phyloP scores from a whole-genome alignment of 1,140 invertebrate genomes.

The Trinorchestia longiramus region DNA sequence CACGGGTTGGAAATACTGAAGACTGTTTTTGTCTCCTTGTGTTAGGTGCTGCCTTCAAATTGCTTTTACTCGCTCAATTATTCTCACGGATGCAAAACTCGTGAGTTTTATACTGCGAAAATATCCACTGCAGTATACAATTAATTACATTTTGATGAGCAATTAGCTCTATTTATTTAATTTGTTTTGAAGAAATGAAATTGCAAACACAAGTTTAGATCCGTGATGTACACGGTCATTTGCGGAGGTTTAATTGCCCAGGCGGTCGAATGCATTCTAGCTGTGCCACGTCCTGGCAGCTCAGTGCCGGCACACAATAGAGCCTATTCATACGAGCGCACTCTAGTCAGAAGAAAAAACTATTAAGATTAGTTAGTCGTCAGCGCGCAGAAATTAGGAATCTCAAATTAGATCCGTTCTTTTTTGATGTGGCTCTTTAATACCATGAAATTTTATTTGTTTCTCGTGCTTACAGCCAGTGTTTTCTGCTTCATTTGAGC shows the following conservation, averaged over 20 bases:
- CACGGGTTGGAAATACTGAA: no score
- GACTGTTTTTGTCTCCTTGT: no score
- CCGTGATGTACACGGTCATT: not conserved
- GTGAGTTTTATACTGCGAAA: no score
- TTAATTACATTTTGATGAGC: not conserved
- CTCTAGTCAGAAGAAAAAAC: not conserved
- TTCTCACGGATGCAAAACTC: no score
- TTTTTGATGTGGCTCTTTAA: not conserved
- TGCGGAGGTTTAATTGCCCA: not conserved
- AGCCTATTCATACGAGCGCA: not conserved
- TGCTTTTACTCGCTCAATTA: no score
- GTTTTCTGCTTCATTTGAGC: not conserved
- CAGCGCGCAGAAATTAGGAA: not conserved
- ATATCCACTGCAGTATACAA: not conserved
- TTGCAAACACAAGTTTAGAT: not conserved
- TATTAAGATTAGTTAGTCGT: not conserved
- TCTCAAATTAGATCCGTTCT: not conserved
- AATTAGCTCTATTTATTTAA: not conserved
- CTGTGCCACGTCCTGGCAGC: not conserved
- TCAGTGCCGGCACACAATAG: not conserved
- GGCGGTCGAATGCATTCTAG: not conserved
- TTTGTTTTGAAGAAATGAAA: not conserved
- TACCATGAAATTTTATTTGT: not conserved
- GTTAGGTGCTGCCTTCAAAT: no score
- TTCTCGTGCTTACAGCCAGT: not conserved